Evolutionary conservation across 1,140 invertebrate species (phyloP).

Genomic region (Cheumatopsyche charites): DNA sequence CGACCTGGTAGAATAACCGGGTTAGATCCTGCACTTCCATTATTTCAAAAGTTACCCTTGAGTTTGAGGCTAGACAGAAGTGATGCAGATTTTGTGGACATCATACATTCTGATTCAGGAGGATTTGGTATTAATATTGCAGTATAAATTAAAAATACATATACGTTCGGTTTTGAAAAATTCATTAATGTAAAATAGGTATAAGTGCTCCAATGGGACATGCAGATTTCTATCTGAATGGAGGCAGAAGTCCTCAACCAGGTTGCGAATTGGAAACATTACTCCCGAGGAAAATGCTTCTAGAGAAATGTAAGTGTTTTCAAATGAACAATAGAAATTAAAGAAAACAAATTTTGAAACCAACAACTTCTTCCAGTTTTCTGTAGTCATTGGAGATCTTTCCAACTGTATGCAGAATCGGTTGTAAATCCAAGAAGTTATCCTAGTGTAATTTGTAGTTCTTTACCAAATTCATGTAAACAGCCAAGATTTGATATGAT

Average conservation of each 20-base stretch:
- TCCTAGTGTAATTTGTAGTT: conserved; percentile 55
- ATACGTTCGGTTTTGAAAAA: not conserved
- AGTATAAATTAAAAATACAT: conserved; percentile 1
- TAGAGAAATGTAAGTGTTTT: conserved; percentile 56
- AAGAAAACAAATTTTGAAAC: not conserved
- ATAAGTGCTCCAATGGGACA: conserved; percentile 71
- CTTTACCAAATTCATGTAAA: conserved; percentile 46
- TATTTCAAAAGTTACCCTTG: conserved; percentile 58
- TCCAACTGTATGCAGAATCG: conserved; percentile 74
- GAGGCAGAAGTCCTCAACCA: conserved; percentile 78
- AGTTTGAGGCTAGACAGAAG: conserved; percentile 55
- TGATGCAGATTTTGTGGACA: conserved; percentile 63
- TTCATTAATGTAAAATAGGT: conserved; percentile 49
- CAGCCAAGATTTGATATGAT: conserved; percentile 50
- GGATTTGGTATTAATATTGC: conserved; percentile 59
- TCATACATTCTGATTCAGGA: conserved; percentile 65
- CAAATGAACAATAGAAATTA: conserved; percentile 21
- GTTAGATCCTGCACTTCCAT: conserved; percentile 66
- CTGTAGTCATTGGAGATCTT: conserved; percentile 77
- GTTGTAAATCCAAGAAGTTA: conserved; percentile 67
- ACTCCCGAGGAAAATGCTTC: conserved; percentile 52
- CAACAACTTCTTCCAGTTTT: conserved; percentile 58
- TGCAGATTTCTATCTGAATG: conserved; percentile 88
- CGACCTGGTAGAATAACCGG: conserved; percentile 62
- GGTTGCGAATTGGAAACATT: conserved; percentile 71